Evolutionary conservation across 2,888 invertebrate species (phyloP), one percentile per base, ranked within the genome.

Genomic region (Noctua fimbriata): DNA sequence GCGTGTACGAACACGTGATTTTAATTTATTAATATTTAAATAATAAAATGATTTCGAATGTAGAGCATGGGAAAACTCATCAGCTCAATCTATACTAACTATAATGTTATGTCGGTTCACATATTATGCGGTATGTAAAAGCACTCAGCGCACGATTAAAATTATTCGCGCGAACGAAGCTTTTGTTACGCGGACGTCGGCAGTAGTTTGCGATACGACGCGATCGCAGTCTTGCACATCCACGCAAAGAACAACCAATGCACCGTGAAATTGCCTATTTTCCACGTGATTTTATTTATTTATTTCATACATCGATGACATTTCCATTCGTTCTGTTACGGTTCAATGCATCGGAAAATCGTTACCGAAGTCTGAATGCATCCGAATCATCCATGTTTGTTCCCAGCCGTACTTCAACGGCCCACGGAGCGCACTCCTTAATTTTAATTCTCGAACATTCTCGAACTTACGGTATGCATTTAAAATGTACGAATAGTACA

Each of bases 251-350:
- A 94, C 94, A 91, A 82, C 93, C 95, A 96, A 96, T 97, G 96
- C 96, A 96, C 95, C 96, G 96, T 96, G 95, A 97, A 97, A 97
- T 97, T 96, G 96, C 95, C 96, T 96, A 96, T 97, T 96, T 97
- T 96, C 96, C 95, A 94, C 95, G 92, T 95, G 96, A 96, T 95
- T 96, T 96, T 96, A 96, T 96, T 96, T 96, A 96, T 96, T 96
- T 96, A 96, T 96, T 96, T 95, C 95, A 96, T 95, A 95, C 94
- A 92, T 89, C 94, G 94, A 95, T 95, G 95, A 95, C 93, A 94
- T 94, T 95, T 93, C 91, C 93, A 94, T 94, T 94, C 92, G 91
- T 92, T 94, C 87, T 89, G 79, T 89, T 87, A 88, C 92, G 90
- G 91, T 79, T 92, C 92, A 91, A 84, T 93, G 93, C 93, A 90